Conservation (phyloP, 2,888 invertebrate species). For the Slavum lentiscoides region DNA sequence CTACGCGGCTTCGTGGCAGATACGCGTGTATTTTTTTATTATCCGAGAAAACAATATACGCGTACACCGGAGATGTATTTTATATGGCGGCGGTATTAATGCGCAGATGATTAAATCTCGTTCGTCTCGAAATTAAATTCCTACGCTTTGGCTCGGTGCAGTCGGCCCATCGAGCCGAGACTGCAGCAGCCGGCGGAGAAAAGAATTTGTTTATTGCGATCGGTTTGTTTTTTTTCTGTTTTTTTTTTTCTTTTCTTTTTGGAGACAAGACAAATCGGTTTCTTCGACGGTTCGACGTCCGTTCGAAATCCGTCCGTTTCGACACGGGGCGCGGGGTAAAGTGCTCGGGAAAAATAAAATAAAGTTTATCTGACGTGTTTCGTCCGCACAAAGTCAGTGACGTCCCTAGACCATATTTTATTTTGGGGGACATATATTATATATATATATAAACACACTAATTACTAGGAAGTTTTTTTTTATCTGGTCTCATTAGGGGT, state of each 20-base stretch:
- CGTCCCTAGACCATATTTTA: too few species aligned
- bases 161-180: not conserved
- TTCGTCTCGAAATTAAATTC: constrained; percentile 27
- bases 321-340: too few species aligned
- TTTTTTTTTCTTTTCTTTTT: not conserved
- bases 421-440: too few species aligned
- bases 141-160: not conserved
- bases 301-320: constrained; percentile 18
- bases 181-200: too few species aligned
- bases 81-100: not conserved
- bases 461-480: too few species aligned
- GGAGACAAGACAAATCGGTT: constrained; percentile 47
- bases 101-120: constrained; percentile 22
- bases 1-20: too few species aligned
- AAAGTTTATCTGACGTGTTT: constrained; percentile 9
- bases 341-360: not conserved
- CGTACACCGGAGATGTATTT: not conserved
- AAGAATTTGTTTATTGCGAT: constrained; percentile 49
- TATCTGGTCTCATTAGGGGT: too few species aligned
- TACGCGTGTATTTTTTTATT: too few species aligned
- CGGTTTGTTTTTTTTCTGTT: not conserved
- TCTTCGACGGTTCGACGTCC: constrained; percentile 4
- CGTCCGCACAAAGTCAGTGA: not conserved
- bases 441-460: too few species aligned
- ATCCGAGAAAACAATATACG: too few species aligned